Evolutionary conservation across 2,797 vertebrate species (phyloP), one percentile per base, ranked within the genome.

Genomic region (Rhabdomys pumilio): DNA sequence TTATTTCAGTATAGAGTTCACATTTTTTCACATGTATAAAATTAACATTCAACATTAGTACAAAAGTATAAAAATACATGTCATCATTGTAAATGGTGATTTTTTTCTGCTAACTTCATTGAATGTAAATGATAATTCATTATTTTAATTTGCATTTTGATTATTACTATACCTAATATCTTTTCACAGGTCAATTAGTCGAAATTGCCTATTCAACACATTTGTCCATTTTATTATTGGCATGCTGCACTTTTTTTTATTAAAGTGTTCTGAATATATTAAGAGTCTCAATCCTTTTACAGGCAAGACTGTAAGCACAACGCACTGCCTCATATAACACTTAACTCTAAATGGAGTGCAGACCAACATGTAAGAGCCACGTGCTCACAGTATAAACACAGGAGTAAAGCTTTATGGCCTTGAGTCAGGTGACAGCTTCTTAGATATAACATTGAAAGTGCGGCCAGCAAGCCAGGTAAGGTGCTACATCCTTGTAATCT

Each of bases 101-200:
- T 57, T 91, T 57, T 91, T 88, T 11, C 83, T 82, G 14, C 50
- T 82, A 91, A 90, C 17, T 38, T 93, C 59, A 75, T 17, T 80
- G 31, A 95, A 83, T 92, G 61, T 53, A 87, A 94, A 79, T 72
- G 29, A 80, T 93, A 93, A 83, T 76, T 85, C 6, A 34, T 67
- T 76, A 20, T 85, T 96, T 96, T 95, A 89, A 89, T 96, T 93
- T 87, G 61, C 44, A 92, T 93, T 95, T 96, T 97, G 20, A 94
- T 96, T 89, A 47, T 65, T 97, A 69, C 24, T 82, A 22, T 89
- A 91, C 19, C 72, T 86, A 81, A 41, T 87, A 75, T 73, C 19
- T 86, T 82, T 94, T 94, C 59, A 90, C 31, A 93, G 77, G 57
- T 84, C 50, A 86, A 15, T 87, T 95, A 59, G n/a, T 89, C 80